Evolutionary conservation across 2,888 invertebrate species (phyloP).

Genomic region (Dryobotodes eremita): DNA sequence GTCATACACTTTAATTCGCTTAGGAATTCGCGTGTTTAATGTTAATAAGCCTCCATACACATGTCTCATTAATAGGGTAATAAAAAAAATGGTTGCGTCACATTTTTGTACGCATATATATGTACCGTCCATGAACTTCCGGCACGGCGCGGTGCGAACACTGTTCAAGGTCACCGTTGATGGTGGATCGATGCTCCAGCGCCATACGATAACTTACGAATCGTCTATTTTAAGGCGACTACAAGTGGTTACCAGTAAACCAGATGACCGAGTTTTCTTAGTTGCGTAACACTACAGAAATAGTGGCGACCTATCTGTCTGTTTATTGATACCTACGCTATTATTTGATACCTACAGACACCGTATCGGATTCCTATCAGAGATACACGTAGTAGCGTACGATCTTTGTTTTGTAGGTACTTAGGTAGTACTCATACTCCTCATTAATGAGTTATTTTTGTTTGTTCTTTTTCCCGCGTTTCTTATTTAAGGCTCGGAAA

Average conservation of each 20-base stretch:
- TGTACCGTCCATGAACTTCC: slow-evolving; percentile 88
- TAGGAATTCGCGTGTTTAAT: slow-evolving; percentile 59
- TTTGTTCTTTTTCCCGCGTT: slow-evolving; percentile 26
- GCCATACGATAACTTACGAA: slow-evolving; percentile 79
- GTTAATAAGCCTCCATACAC: slow-evolving; percentile 59
- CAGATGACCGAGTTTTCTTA: slow-evolving; percentile 86
- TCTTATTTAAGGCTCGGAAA: too few species aligned
- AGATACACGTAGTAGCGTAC: slow-evolving; percentile 42
- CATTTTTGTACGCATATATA: slow-evolving; percentile 61
- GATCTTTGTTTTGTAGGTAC: slow-evolving; percentile 43
- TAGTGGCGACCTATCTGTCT: slow-evolving; percentile 61
- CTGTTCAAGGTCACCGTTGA: slow-evolving; percentile 83
- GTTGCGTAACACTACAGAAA: slow-evolving; percentile 84
- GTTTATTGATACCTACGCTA: slow-evolving; percentile 43
- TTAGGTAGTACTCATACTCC: neutral
- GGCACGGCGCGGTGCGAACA: slow-evolving; percentile 76
- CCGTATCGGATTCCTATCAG: slow-evolving; percentile 49
- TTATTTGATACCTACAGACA: slow-evolving; percentile 41
- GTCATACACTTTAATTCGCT: slow-evolving; percentile 45
- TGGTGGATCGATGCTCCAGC: slow-evolving; percentile 83
- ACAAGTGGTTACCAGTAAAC: slow-evolving; percentile 78
- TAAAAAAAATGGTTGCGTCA: slow-evolving; percentile 74
- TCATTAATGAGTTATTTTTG: slow-evolving; percentile 40
- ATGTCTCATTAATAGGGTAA: slow-evolving; percentile 69
- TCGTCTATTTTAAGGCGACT: slow-evolving; percentile 77